Conservation (phyloP, 2,888 invertebrate species). For the Elegia similella region DNA sequence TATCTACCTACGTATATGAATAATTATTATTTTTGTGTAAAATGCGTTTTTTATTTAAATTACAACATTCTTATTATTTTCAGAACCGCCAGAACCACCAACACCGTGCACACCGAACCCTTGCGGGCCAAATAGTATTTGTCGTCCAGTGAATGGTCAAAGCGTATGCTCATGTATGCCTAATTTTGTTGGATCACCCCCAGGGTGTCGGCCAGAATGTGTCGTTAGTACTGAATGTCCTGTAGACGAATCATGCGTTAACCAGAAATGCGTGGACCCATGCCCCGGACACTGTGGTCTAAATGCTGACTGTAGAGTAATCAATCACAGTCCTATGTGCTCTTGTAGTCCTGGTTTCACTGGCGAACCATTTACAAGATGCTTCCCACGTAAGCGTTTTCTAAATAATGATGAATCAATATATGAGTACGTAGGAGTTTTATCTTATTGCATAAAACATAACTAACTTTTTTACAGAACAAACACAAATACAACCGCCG, state of each 20-base stretch:
- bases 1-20: not conserved
- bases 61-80: slow-evolving; percentile 31
- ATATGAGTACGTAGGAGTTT: too few species aligned
- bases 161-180: slow-evolving; percentile 89
- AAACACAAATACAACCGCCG: slow-evolving; percentile 51
- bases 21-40: slow-evolving; percentile 8
- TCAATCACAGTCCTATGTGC: slow-evolving; percentile 91
- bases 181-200: slow-evolving; percentile 87
- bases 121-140: slow-evolving; percentile 89
- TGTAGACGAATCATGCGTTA: slow-evolving; percentile 86
- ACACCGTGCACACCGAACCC: slow-evolving; percentile 87
- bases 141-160: slow-evolving; percentile 85
- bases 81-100: slow-evolving; percentile 58
- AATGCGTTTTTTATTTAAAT: not conserved
- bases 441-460: too few species aligned
- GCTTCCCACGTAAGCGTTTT: slow-evolving; percentile 73
- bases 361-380: slow-evolving; percentile 87
- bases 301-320: slow-evolving; percentile 86
- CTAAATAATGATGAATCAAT: not conserved
- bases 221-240: slow-evolving; percentile 89
- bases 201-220: slow-evolving; percentile 90
- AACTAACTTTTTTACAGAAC: slow-evolving; percentile 22
- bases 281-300: slow-evolving; percentile 87
- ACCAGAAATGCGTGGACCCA: slow-evolving; percentile 89
- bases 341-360: slow-evolving; percentile 83